Evolutionary conservation across 2,888 invertebrate genomes (phyloP).

Genomic region (Aporophyla nigra): DNA sequence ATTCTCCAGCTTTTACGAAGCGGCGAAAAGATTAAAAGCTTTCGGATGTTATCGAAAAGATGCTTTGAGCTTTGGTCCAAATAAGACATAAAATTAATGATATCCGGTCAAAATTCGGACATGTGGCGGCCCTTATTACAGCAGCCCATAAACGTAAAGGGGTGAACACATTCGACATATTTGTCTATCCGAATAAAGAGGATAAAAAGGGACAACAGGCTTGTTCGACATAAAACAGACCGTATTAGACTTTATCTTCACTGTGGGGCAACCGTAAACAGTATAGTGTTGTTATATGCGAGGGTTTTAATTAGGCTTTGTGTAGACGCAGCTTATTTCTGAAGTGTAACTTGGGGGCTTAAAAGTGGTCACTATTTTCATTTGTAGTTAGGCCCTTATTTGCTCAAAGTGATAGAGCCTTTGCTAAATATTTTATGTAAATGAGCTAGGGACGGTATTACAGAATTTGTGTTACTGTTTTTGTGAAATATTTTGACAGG

Average conservation of each 20-base stretch:
- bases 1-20: constrained; percentile 1
- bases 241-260: constrained; percentile 44
- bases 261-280: not conserved
- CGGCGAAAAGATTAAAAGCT: constrained; percentile 23
- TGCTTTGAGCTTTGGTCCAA: constrained; percentile 29
- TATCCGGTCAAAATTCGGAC: constrained; percentile 29
- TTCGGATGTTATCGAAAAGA: constrained; percentile 46
- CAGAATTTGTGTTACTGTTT: constrained; percentile 7
- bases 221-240: constrained; percentile 18
- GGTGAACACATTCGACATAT: constrained; percentile 31
- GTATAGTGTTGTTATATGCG: constrained; percentile 34
- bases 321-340: constrained; percentile 45
- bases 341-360: constrained; percentile 5
- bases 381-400: constrained; percentile 37
- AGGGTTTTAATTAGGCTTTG: constrained; percentile 60
- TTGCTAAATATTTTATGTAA: constrained; percentile 17
- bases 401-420: constrained; percentile 1
- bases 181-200: constrained; percentile 35
- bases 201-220: constrained; percentile 43
- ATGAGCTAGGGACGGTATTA: constrained; percentile 6
- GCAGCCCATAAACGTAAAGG: constrained; percentile 14
- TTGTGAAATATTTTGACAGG: not conserved
- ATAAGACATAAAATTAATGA: constrained; percentile 37
- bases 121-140: constrained; percentile 16
- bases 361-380: constrained; percentile 36